Conservation (phyloP, 2,797 vertebrate species). For the Sylvilagus floridanus region DNA sequence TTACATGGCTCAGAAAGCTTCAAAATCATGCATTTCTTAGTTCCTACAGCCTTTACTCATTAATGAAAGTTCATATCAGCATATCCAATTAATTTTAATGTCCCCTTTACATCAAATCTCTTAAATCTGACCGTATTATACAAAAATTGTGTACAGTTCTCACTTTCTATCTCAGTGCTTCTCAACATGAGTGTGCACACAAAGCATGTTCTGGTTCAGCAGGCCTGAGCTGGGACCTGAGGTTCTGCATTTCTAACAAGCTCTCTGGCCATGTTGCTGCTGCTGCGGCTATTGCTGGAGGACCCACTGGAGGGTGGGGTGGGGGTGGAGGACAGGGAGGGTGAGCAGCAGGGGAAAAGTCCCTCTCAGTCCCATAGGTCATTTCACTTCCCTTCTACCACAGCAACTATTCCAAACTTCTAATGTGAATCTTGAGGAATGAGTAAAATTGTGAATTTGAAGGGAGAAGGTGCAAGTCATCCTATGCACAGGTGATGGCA, state of each 20-base stretch:
- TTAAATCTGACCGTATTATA: background rate
- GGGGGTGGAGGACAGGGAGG: too few relatives aligned
- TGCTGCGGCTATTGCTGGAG: background rate
- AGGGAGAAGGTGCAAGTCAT: background rate
- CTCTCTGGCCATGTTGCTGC: background rate
- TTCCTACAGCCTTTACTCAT: constrained; percentile 18
- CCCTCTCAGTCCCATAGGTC: background rate
- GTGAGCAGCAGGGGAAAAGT: background rate
- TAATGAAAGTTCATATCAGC: constrained; percentile 37
- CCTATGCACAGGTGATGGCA: background rate
- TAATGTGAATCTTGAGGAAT: background rate
- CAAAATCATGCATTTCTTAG: background rate
- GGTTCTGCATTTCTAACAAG: background rate
- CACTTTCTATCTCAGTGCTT: constrained; percentile 24
- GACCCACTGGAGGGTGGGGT: background rate
- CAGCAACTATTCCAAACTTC: background rate
- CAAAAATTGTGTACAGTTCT: background rate
- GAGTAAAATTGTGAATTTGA: background rate
- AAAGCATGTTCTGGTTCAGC: background rate
- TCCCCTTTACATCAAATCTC: background rate
- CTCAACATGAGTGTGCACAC: background rate
- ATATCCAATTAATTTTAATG: constrained; percentile 25
- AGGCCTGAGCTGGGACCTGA: background rate
- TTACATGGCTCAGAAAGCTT: constrained; percentile 22
- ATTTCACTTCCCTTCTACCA: background rate